A percentile compares a stretch with the other conserved stretches of the same genome.
Evolutionary conservation across 2,888 invertebrate species (phyloP).

Genomic region (Azorinus chamasolen): DNA sequence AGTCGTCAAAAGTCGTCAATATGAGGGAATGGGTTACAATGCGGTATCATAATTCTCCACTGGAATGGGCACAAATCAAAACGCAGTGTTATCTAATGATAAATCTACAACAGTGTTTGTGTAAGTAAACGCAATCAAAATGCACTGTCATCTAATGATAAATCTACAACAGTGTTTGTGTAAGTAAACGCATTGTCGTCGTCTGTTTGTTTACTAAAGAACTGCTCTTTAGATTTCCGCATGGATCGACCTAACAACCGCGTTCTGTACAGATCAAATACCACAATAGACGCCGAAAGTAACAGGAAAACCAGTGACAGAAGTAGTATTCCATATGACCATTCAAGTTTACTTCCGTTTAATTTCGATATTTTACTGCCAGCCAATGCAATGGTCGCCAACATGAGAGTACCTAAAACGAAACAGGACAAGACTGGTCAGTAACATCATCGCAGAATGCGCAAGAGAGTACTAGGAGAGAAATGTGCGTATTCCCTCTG

Average conservation of each 20-base stretch:
- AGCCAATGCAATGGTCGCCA: conserved; percentile 42
- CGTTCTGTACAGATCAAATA: conserved; percentile 37
- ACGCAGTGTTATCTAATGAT: conserved; percentile 4
- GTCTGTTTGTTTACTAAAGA: conserved; percentile 1
- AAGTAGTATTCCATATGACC: conserved; percentile 56
- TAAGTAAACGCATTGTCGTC: conserved; percentile 33
- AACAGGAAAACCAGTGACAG: conserved; percentile 45
- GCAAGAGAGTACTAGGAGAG: too few species aligned
- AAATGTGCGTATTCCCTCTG: too few species aligned
- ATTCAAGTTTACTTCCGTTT: conserved; percentile 40
- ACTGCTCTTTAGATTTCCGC: conserved; percentile 45
- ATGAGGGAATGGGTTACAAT: too few species aligned
- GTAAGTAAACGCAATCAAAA: conserved; percentile 26
- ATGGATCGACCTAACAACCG: conserved; percentile 45
- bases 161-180: conserved; percentile 34
- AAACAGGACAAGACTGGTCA: not conserved
- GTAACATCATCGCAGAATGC: conserved; percentile 1
- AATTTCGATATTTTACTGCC: conserved; percentile 30
- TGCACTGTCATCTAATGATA: conserved; percentile 5
- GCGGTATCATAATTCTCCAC: too few species aligned
- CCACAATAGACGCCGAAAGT: conserved; percentile 34
- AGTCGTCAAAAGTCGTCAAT: too few species aligned
- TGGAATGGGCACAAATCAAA: too few species aligned
- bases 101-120: conserved; percentile 34
- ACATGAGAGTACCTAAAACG: conserved; percentile 52